Conservation (phyloP, 2,797 vertebrate genomes). For the Geotrypetes seraphini region DNA sequence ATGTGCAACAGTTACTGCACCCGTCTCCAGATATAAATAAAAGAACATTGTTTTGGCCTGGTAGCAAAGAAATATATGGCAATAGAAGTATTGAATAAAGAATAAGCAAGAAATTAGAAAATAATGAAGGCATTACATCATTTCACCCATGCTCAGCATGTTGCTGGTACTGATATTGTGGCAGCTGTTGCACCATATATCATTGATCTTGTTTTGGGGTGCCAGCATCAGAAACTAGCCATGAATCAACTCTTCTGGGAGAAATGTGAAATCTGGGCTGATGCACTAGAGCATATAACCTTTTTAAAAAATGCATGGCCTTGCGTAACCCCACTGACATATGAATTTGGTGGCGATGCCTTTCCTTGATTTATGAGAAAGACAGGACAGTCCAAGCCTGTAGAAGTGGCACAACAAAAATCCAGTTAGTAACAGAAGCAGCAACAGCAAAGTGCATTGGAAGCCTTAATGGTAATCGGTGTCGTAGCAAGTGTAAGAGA, state of each 20-base stretch:
- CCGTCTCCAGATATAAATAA: background rate
- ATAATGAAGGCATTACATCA: no score
- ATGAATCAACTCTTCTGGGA: slow-evolving; percentile 5
- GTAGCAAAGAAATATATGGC: background rate
- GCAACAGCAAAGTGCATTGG: no score
- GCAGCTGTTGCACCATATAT: background rate
- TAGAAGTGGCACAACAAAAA: no score
- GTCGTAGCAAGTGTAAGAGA: no score
- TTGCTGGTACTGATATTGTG: background rate
- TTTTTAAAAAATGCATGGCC: slow-evolving; percentile 12
- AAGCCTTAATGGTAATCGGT: no score
- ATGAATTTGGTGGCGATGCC: slow-evolving; percentile 3
- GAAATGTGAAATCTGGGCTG: background rate
- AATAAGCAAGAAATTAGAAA: background rate
- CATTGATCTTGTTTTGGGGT: slow-evolving; percentile 2
- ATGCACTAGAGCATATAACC: slow-evolving; percentile 1
- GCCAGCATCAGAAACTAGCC: background rate
- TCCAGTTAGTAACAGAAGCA: no score
- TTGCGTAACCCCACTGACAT: background rate
- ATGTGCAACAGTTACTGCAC: no score
- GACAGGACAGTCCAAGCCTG: no score
- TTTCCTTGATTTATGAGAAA: slow-evolving; percentile 12
- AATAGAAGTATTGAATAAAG: background rate
- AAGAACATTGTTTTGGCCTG: background rate
- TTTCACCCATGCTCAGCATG: background rate